Evolutionary conservation across 2,797 vertebrate species (phyloP).

Genomic region (Poeciliopsis infans): DNA sequence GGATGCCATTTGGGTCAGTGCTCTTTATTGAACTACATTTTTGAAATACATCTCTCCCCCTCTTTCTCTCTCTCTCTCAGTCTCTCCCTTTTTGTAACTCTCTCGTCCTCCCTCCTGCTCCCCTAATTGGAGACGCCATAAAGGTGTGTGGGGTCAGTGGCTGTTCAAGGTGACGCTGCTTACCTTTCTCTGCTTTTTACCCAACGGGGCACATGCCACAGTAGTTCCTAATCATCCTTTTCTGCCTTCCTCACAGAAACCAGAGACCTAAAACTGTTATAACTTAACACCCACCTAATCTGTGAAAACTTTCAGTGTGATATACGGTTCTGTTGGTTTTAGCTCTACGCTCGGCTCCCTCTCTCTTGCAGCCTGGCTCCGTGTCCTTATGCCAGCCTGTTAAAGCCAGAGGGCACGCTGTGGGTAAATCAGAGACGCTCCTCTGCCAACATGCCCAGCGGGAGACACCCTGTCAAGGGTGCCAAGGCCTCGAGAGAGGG

Average conservation of each 20-base stretch:
- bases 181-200: slow-evolving; percentile 55
- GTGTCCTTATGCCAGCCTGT: slow-evolving; percentile 73
- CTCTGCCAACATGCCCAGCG: slow-evolving; percentile 71
- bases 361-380: slow-evolving; percentile 48
- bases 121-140: slow-evolving; percentile 80
- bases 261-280: slow-evolving; percentile 26
- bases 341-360: slow-evolving; percentile 30
- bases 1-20: slow-evolving; percentile 81
- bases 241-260: slow-evolving; percentile 49
- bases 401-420: slow-evolving; percentile 75
- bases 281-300: slow-evolving; percentile 27
- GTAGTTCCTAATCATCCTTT: slow-evolving; percentile 29
- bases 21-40: slow-evolving; percentile 81
- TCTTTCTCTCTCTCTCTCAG: slow-evolving; percentile 60
- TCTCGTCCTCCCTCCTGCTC: slow-evolving; percentile 62
- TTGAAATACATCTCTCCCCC: slow-evolving; percentile 76
- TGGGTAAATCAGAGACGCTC: slow-evolving; percentile 63
- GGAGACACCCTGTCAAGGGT: slow-evolving; percentile 62
- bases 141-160: slow-evolving; percentile 81
- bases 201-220: slow-evolving; percentile 49
- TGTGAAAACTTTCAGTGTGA: slow-evolving; percentile 40
- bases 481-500: slow-evolving; percentile 66
- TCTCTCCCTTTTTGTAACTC: slow-evolving; percentile 63
- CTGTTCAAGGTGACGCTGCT: slow-evolving; percentile 81
- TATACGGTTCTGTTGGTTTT: slow-evolving; percentile 35